Base-by-base conservation (phyloP, 2,797 vertebrate genomes). In the Odontamblyopus rebecca region DNA sequence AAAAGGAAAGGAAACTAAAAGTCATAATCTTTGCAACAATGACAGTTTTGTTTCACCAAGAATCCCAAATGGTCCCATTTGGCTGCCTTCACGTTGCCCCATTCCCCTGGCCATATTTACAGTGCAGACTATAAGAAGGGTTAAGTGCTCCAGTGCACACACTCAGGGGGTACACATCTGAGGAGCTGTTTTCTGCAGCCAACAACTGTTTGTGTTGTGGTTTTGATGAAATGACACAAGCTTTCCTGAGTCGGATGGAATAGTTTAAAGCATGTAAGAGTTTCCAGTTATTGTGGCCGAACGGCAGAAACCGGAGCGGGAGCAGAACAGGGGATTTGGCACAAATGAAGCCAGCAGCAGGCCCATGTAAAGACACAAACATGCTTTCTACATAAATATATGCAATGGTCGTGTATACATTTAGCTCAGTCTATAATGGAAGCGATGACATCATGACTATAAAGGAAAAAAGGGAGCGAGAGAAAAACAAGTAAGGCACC, bases 231-330 rank as follows among this genome's bases (percentile, higher is more conserved):
- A 90, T 91, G 85, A 85, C 66, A 63, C 77, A 62, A 86, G 68
- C 62, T 80, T 86, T 83, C 71, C 85, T 82, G 65, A 72, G 73
- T 71, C 35, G 78, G 82, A 82, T 23, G 41, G 71, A 57, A 77
- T 73, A 83, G 77, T 86, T 92, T 85, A 76, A 71, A 53, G 51
- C 71, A 77, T 79, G 76, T 81, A 83, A 67, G 88, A 72, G 64
- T 82, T 89, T 89, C 83, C 76, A 87, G 76, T 80, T 82, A 79
- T 83, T 85, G 73, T 77, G 77, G 70, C 63, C 68, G 72, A 72
- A 76, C 83, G 81, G 72, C 72, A 82, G 59, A 79, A 63, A 29
- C 69, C n/a, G 80, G 73, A 84, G 77, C 74, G 69, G 73, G 69
- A 86, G 68, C 38, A 80, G 82, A 79, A 30, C 51, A 74, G 64